Evolutionary conservation across 2,113 vertebrate species (phyloP).

Genomic region (Dicrurus megarhynchus): DNA sequence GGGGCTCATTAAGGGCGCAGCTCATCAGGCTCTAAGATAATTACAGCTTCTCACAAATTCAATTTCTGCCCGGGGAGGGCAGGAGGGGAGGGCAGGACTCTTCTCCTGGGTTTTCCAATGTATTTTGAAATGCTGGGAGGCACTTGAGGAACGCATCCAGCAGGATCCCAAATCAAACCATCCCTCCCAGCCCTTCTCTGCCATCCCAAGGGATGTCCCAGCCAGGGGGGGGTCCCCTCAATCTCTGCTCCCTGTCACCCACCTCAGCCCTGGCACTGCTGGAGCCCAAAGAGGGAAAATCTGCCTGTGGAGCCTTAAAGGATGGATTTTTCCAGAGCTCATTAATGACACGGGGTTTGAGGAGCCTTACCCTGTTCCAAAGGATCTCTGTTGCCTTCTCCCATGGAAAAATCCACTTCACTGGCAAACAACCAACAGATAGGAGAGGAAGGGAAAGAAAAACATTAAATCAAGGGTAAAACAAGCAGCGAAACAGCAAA

Average conservation of each 20-base stretch:
- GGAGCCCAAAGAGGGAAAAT: background rate
- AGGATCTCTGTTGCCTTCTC: background rate
- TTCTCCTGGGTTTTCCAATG: background rate
- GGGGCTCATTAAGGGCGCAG: background rate
- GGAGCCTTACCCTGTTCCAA: background rate
- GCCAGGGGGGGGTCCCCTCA: fast-evolving
- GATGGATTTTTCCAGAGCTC: background rate
- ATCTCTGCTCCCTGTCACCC: background rate
- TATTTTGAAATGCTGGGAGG: background rate
- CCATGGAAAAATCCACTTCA: background rate
- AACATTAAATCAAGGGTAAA: background rate
- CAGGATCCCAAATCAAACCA: background rate
- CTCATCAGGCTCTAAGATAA: background rate
- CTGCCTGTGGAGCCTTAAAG: too few relatives aligned
- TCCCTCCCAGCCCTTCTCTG: too few relatives aligned
- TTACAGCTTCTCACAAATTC: background rate
- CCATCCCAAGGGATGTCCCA: background rate
- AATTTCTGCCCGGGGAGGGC: background rate
- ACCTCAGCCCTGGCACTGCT: background rate
- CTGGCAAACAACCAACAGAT: background rate
- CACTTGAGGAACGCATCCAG: fast-evolving
- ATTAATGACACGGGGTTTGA: background rate
- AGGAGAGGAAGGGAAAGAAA: background rate
- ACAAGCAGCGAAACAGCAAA: background rate
- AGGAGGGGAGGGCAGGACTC: background rate